A percentile compares a stretch with the other conserved stretches of the same genome.
phyloP scores from a whole-genome alignment of 2,113 vertebrate genomes.

The Sialia sialis region DNA sequence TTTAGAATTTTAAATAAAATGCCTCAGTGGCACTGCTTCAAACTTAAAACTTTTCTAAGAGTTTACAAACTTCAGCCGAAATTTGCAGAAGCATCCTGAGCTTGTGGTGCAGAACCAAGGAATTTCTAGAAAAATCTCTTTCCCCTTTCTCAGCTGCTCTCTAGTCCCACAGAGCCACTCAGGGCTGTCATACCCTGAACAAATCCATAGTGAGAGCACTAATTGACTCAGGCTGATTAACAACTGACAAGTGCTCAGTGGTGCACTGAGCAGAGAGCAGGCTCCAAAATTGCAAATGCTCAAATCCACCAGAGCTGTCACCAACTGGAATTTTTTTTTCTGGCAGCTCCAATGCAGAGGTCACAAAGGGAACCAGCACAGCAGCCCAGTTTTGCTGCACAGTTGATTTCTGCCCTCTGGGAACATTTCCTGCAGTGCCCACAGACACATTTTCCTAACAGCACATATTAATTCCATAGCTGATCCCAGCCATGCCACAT shows the following conservation, averaged over 20 bases:
- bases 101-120: background rate
- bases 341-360: background rate
- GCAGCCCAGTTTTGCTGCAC: background rate
- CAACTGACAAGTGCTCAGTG: background rate
- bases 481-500: background rate
- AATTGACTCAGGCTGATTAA: slow-evolving; percentile 36
- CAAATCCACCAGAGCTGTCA: background rate
- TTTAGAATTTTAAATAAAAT: background rate
- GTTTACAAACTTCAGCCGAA: background rate
- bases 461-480: background rate
- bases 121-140: background rate
- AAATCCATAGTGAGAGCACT: background rate
- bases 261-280: background rate
- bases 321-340: background rate
- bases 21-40: background rate
- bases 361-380: background rate
- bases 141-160: background rate
- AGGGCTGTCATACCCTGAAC: background rate
- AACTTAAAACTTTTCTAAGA: background rate
- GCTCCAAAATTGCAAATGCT: background rate
- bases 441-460: background rate
- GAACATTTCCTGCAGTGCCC: background rate
- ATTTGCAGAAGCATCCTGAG: background rate
- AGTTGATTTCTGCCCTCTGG: background rate
- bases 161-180: background rate